phyloP scores from a whole-genome alignment of 2,888 invertebrate genomes.

The Mimas tiliae region DNA sequence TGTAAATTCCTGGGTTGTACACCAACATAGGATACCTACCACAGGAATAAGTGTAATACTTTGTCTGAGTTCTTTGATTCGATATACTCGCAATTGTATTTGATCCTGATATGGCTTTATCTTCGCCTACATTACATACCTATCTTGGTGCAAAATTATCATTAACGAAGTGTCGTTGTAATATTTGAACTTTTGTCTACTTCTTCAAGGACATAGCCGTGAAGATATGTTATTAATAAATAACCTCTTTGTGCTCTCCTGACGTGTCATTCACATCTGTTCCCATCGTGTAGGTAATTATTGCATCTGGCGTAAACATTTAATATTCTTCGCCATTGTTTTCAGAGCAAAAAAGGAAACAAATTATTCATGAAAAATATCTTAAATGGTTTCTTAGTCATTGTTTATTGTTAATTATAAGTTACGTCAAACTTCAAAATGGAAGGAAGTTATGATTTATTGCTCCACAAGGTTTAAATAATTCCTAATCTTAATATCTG shows the following conservation, averaged over 20 bases:
- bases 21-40: no score
- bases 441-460: background rate
- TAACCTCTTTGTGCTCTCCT: background rate
- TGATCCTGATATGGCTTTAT: no score
- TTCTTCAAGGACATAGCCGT: background rate
- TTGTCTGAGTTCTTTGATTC: no score
- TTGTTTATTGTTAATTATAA: background rate
- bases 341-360: background rate
- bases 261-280: conserved; percentile 4
- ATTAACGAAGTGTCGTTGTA: background rate
- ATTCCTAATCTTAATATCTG: no score
- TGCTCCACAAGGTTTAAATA: background rate
- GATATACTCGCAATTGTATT: no score
- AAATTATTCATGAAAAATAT: conserved; percentile 1
- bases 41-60: no score
- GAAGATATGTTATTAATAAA: background rate
- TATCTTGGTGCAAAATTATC: no score
- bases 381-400: background rate
- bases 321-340: conserved; percentile 16
- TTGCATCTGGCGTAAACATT: conserved; percentile 11
- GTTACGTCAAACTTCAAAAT: background rate
- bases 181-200: background rate
- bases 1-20: background rate
- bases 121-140: no score
- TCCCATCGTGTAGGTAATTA: background rate